Evolutionary conservation across 2,797 vertebrate species (phyloP), one percentile per base, ranked within the genome.

Genomic region (Coendou prehensilis): DNA sequence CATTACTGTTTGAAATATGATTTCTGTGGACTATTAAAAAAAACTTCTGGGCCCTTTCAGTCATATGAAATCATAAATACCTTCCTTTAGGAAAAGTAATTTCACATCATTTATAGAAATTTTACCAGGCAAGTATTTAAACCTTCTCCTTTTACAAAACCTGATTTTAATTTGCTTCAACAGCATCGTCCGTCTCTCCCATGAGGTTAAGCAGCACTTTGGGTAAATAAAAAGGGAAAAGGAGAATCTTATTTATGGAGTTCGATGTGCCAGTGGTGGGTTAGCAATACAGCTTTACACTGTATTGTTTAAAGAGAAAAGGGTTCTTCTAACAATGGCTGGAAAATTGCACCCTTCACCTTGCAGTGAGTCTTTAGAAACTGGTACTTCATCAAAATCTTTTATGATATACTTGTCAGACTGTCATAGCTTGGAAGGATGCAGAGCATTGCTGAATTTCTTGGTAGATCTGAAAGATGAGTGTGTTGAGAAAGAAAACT

Each of bases 31-130:
- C 28, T 76, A 75, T 76, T 73, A 23, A 86, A 88, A 33, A 47
- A 63, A 37, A 52, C 56, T 89, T 47, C 57, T 45, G 45, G 56
- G 86, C 23, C 15, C 63, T 71, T 83, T 30, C 33, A 96, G 67
- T 96, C 92, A 56, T 41, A 54, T 69, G 89, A 59, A 18, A 95
- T 80, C 83, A 61, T 86, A 56, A 78, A 91, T 95, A 95, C 91
- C 90, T 96, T 96, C 91, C 97, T 98, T 96, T 83, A 83, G 94
- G 95, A 98, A 89, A 91, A 96, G 93, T 93, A 76, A 76, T 87
- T 92, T 95, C 76, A 96, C 95, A 97, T 97, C 28, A 91, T 95
- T 93, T 97, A 92, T 95, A 97, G 97, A 98, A 98, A 98, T 97
- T 96, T 89, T 63, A 61, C 26, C 45, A 82, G 89, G 47, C 33